A percentile compares a stretch with the other conserved stretches of the same genome.
Evolutionary conservation across 1,140 invertebrate species (phyloP).

Genomic region (Aphelinus certus): DNA sequence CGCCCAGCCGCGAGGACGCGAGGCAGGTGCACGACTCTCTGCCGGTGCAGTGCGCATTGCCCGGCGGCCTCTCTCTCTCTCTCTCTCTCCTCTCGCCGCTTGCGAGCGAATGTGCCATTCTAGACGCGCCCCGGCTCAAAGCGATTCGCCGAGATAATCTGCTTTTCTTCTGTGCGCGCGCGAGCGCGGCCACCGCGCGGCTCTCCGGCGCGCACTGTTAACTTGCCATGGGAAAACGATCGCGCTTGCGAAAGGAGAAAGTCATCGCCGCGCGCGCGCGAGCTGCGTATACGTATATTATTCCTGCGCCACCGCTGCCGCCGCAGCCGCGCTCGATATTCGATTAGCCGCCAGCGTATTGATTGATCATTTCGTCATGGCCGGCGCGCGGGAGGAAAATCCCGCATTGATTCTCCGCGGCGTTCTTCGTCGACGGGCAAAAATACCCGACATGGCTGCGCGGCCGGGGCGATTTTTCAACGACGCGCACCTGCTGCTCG

Average conservation of each 20-base stretch:
- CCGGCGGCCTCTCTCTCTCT: constrained; percentile 23
- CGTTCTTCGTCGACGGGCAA: background rate
- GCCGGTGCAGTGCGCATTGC: constrained; percentile 30
- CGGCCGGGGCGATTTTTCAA: constrained; percentile 1
- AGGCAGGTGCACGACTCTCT: constrained; percentile 50
- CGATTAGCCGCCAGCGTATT: constrained; percentile 29
- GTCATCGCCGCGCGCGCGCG: constrained; percentile 24
- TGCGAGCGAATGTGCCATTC: constrained; percentile 35
- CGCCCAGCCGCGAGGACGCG: constrained; percentile 41
- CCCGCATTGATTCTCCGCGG: background rate
- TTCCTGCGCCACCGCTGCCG: background rate
- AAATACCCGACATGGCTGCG: constrained; percentile 6
- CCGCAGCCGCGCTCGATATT: constrained; percentile 19
- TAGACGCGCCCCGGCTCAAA: constrained; percentile 11
- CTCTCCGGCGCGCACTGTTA: background rate
- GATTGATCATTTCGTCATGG: constrained; percentile 34
- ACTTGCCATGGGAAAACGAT: constrained; percentile 35
- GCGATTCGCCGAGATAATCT: constrained; percentile 45
- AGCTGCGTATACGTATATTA: constrained; percentile 15
- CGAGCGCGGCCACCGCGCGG: background rate
- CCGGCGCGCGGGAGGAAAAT: background rate
- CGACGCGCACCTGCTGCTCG: background rate
- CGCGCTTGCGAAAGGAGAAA: constrained; percentile 38
- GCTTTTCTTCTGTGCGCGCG: constrained; percentile 37
- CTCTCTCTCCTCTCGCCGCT: constrained; percentile 20